A percentile compares a stretch with the other conserved stretches of the same genome.
These are phyloP conservation scores for Rapana venosa DNA, from an alignment of 2,888 invertebrate species.

Conservation along the genomic window DNA sequence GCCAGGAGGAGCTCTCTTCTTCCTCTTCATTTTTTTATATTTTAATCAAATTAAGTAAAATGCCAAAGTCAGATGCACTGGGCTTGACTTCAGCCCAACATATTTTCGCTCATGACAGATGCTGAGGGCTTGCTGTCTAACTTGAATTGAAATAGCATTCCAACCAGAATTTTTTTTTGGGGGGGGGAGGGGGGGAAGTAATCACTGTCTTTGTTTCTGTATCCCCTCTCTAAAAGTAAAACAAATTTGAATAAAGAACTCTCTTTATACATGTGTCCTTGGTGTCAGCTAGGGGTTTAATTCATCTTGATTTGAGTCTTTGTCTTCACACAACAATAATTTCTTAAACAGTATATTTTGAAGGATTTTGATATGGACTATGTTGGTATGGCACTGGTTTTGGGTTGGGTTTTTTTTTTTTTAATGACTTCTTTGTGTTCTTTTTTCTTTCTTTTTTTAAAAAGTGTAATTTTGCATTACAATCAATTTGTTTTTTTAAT, in stretches of 20 bases:
- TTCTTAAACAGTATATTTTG: neutral
- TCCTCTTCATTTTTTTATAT: no score
- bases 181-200: no score
- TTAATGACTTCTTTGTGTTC: neutral
- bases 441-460: neutral
- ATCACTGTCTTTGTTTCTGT: neutral
- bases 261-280: neutral
- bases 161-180: no score
- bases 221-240: neutral
- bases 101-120: no score
- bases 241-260: neutral
- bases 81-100: no score
- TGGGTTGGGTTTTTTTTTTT: neutral
- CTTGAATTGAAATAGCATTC: no score
- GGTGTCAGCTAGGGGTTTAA: neutral
- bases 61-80: no score
- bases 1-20: no score
- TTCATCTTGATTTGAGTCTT: neutral
- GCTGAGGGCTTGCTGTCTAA: no score
- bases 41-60: no score
- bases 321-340: neutral
- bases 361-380: neutral
- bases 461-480: slow-evolving; percentile 2
- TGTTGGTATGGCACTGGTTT: neutral
- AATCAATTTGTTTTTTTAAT: neutral